Evolutionary conservation across 2,888 invertebrate species (phyloP), one percentile per base, ranked within the genome.

Genomic region (Rhabditoides inermis): DNA sequence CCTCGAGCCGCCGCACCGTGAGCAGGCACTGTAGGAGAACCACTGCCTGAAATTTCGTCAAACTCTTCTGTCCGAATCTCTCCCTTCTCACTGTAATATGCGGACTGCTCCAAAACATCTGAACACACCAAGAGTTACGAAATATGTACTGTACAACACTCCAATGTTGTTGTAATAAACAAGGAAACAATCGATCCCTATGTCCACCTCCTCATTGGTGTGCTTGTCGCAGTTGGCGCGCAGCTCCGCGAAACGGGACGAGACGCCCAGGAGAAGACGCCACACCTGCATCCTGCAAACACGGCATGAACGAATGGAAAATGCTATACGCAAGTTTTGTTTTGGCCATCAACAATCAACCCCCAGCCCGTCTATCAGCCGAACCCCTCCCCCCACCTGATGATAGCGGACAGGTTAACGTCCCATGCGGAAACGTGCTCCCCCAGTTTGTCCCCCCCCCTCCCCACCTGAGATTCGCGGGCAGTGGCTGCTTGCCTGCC

Each of bases 201-300:
- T n/a, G 7, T 37, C n/a, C 15, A 54, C 57, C 49, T 57, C 57
- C 18, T 54, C 57, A 20, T 41, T 35, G 15, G 54, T 36, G 28
- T 51, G 51, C 35, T 50, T 54, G 12, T 53, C 54, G 7, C 54
- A 32, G 12, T 48, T 51, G 12, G 36, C 51, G 23, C 50, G 44
- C 18, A 54, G 47, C n/a, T 57, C 54, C 26, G 39, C 32, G 37
- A 51, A 50, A 15, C 45, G 40, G 20, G 49, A 45, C 18, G 45
- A 32, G 5, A 57, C 45, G 2, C 57, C 57, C 18, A 57, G 42
- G 23, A 57, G 54, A 20, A 47, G 48, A 35, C 46, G 54, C 49
- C 54, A 57, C 44, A 53, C 47, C 3, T 45, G 52, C 18, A 48
- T 12, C 35, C 53, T 20, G 32, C 3, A 45, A 45, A 4, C n/a